phyloP scores from a whole-genome alignment of 2,113 vertebrate genomes.

The Bufo gargarizans region DNA sequence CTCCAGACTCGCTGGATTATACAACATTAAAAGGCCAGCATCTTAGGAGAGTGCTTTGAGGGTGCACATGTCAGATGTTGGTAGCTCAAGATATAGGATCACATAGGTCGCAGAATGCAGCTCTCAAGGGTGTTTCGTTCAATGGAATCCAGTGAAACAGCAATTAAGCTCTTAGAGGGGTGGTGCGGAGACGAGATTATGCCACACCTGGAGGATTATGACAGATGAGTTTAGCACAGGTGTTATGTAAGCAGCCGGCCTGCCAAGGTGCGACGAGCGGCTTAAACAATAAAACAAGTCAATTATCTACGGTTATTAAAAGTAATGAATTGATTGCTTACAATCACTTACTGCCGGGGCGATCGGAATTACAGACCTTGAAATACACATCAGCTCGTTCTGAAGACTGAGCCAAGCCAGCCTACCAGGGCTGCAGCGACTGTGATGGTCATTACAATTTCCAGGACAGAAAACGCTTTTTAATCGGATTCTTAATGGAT shows the following conservation, averaged over 20 bases:
- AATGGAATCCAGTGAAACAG: constrained; percentile 45
- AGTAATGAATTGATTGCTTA: constrained; percentile 36
- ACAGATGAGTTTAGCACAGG: constrained; percentile 13
- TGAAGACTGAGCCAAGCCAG: background rate
- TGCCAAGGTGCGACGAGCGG: constrained; percentile 30
- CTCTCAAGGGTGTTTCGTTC: constrained; percentile 8
- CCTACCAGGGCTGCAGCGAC: too few species aligned
- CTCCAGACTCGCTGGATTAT: background rate
- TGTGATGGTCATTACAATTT: background rate
- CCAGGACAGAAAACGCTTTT: too few species aligned
- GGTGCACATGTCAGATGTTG: background rate
- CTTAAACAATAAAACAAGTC: constrained; percentile 3
- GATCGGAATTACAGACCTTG: background rate
- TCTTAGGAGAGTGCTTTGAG: background rate
- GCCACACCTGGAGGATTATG: constrained; percentile 45
- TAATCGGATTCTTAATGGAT: too few species aligned
- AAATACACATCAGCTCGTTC: background rate
- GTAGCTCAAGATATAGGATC: background rate
- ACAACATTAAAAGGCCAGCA: background rate
- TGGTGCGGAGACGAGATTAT: constrained; percentile 46
- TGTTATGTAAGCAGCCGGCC: constrained; percentile 29
- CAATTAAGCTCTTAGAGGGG: constrained; percentile 51
- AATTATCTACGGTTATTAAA: constrained; percentile 25
- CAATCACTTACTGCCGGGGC: constrained; percentile 4
- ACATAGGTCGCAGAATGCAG: background rate